These are phyloP conservation scores for Stictocephala bisonia DNA, from an alignment of 2,888 invertebrate species.

Conservation along the genomic window DNA sequence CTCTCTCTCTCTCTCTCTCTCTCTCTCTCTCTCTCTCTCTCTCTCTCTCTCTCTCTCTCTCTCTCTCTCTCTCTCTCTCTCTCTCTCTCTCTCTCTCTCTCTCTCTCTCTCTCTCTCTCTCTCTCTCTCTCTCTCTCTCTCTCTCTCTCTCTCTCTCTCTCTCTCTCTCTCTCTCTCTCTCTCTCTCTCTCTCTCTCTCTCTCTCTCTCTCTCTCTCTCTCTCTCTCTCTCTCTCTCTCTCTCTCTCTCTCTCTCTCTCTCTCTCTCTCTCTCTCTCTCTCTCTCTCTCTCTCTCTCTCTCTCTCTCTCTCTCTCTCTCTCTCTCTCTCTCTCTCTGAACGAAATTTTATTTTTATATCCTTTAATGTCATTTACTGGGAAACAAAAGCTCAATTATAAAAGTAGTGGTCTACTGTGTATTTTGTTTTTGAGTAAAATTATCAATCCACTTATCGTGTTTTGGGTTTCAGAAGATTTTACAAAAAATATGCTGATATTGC, in stretches of 20 bases:
- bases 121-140: background rate
- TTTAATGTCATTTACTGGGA: too few species aligned
- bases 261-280: constrained; percentile 9
- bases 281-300: constrained; percentile 53
- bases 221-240: background rate
- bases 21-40: background rate
- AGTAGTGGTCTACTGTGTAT: too few species aligned
- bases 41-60: background rate
- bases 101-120: background rate
- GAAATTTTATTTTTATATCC: too few species aligned
- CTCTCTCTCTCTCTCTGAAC: constrained; percentile 61
- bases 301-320: too few species aligned
- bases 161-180: background rate
- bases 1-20: background rate
- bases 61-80: background rate
- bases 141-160: background rate
- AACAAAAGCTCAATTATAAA: too few species aligned
- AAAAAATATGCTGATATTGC: too few species aligned
- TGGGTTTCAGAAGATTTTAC: too few species aligned
- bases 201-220: background rate
- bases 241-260: background rate
- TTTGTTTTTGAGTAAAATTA: too few species aligned
- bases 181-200: background rate
- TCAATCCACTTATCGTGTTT: too few species aligned
- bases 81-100: background rate